Base-by-base conservation (phyloP, 2,113 vertebrate genomes). In the Philantomba maxwellii region DNA sequence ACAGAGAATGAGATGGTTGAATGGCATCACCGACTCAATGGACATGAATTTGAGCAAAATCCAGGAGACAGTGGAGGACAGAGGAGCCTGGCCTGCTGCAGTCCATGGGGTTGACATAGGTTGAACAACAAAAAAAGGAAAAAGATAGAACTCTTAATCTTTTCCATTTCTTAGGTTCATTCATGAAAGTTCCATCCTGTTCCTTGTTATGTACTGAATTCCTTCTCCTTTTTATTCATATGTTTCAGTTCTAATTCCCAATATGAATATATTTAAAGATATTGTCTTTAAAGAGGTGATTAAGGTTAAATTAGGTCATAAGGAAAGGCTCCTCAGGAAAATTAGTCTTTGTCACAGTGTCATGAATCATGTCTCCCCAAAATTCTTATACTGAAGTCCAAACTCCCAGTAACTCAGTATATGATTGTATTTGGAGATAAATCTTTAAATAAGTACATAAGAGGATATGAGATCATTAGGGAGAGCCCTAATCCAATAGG, bases 91-190 rank as follows among this genome's bases (percentile, higher is more conserved):
- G 21, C 3, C 36, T 75, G 36, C 36, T 25, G 39, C 36, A 75
- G 25, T 75, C 6, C 6, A 26, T 0, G 0, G 39, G 3, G 21
- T 75, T 75, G 70, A 55, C 53, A 73, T 12, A 6, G 36, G 23
- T 43, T 43, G 70, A 75, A 75, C 36, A 43, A 43, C 0, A 3
- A 43, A 21, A 73, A 73, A 25, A 39, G 12, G 70, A 73, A 43
- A 25, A 25, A 73, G 36, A 70, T 33, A 84, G 26, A 86, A 62
- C 11, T 53, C 43, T 70, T 43, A 33, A 90, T 2, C 8, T 60
- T 84, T 91, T 33, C n/a, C 47, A 66, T 78, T 84, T 89, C 57
- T 77, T 89, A 60, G 28, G 5, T 53, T 89, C 33, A 70, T 58
- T 66, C n/a, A 36, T 53, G 45, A 7, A 57, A 82, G 73, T 28